Percentiles rank a stretch among this genome's conserved stretches.
phyloP scores from a whole-genome alignment of 2,797 vertebrate genomes.

The Cynopterus sphinx region DNA sequence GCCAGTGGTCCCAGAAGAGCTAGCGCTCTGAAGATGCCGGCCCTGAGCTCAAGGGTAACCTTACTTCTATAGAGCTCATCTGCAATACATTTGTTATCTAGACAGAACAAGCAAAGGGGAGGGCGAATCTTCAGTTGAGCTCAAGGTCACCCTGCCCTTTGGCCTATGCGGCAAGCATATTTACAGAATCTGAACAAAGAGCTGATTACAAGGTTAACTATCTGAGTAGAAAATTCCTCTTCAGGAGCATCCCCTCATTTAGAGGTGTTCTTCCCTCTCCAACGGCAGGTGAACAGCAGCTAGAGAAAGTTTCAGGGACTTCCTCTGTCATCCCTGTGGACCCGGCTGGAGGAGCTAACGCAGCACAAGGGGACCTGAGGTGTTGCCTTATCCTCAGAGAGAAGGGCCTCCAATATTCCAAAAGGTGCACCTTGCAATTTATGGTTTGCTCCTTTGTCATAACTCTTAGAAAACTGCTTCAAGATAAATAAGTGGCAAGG shows the following conservation, averaged over 20 bases:
- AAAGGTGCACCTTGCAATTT: not conserved
- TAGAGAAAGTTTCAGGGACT: not conserved
- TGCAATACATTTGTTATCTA: too few species aligned
- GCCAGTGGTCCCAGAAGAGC: too few species aligned
- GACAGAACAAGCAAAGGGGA: too few species aligned
- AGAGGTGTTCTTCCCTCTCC: not conserved
- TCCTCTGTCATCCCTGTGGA: accelerated
- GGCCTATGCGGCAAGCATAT: too few species aligned
- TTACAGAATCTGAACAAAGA: too few species aligned
- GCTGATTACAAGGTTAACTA: too few species aligned
- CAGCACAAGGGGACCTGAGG: not conserved
- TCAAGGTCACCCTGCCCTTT: too few species aligned
- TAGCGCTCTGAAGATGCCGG: too few species aligned
- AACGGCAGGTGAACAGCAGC: not conserved
- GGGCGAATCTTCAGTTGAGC: too few species aligned
- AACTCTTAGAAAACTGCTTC: not conserved
- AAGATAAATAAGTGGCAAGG: not conserved
- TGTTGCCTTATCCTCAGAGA: not conserved
- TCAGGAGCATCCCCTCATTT: not conserved
- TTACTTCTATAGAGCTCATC: too few species aligned
- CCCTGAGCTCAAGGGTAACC: too few species aligned
- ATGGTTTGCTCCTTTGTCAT: not conserved
- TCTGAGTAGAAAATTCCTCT: too few species aligned
- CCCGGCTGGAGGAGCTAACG: not conserved
- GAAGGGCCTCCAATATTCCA: not conserved